Base-by-base conservation (phyloP, 2,797 vertebrate genomes). In the Hydrocynus forskahlii region DNA sequence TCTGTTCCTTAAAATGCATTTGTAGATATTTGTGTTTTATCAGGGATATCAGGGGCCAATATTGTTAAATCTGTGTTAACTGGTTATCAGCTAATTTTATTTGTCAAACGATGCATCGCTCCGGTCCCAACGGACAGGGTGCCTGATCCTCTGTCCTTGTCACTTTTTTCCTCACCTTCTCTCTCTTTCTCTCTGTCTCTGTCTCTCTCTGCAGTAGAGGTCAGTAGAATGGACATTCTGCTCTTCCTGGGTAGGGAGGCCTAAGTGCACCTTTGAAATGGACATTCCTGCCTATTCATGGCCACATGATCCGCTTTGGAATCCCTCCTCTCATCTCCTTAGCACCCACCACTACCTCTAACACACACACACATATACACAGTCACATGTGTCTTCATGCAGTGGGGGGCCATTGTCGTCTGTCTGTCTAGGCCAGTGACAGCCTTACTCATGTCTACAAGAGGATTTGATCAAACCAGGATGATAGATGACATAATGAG, bases 401-500 rank as follows among this genome's bases (percentile, higher is more conserved):
- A 21, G 71, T 57, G 63, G 73, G 64, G 73, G 68, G 50, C 21
- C 35, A 6, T 78, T 40, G 73, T 78, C 66, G 74, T 63, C 64
- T 81, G 59, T 68, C 77, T 79, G 84, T 80, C 78, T 83, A 54
- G 75, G 38, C 60, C 67, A n/a, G 17, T 79, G 76, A 72, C 74
- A 74, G 68, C 68, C 52, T 77, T 40, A 48, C 78, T 82, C 73
- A 79, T 80, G 75, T 78, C 77, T 80, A 72, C 74, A 73, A 69
- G 80, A 57, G 69, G 84, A 80, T 79, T 84, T 86, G 81, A 82
- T 86, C 85, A 84, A 79, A 43, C 68, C 23, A 7, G 68, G 82
- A 78, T 86, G 85, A 86, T 77, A 81, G 82, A 86, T 82, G 82
- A 35, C 50, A 54, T 84, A 84, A 84, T 81, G 72, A 78, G 60